Base-by-base conservation (phyloP, 2,113 vertebrate species). In the Toxotes chatareus region DNA sequence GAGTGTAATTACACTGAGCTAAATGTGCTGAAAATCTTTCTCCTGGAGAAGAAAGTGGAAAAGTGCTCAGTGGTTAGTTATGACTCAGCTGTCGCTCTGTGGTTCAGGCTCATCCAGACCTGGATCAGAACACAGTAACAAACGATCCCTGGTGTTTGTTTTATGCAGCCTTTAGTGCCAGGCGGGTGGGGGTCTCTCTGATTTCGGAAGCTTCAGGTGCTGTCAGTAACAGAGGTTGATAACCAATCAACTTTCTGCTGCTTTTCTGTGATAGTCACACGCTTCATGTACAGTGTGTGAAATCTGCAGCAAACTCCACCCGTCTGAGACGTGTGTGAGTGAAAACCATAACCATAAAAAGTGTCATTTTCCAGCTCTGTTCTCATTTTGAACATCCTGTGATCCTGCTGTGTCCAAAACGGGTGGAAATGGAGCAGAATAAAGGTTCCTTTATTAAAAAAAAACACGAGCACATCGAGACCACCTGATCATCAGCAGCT, bases 41-140 rank as follows among this genome's bases (percentile, higher is more conserved):
- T 63, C 62, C 73, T 83, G 66, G 76, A 71, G 19, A 5, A 47
- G 27, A 63, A 42, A 70, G 44, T 44, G 80, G 75, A 82, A 88
- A 83, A 80, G 7, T 46, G 53, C 57, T 68, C 42, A 47, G 59
- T n/a, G 64, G 74, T n/a, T 23, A 40, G 73, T 72, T 27, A 53
- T 76, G 76, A 87, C 59, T 78, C 47, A 59, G 73, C 65, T 49
- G 40, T 49, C 11, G 23, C 72, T 72, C 7, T 40, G 27, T 21
- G 10, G 46, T 64, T 55, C 73, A 56, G 36, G 3, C 59, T 55
- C 65, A n/a, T 23, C 1, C 14, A 79, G 71, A 68, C 47, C 67
- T 68, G 67, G 56, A 73, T 72, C 72, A 73, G 47, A 63, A 16
- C 14, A 8, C 44, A 19, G 34, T 0, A 11, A 62, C 23, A 59